phyloP scores from a whole-genome alignment of 2,113 vertebrate genomes.

The Microcebus tavaratra region DNA sequence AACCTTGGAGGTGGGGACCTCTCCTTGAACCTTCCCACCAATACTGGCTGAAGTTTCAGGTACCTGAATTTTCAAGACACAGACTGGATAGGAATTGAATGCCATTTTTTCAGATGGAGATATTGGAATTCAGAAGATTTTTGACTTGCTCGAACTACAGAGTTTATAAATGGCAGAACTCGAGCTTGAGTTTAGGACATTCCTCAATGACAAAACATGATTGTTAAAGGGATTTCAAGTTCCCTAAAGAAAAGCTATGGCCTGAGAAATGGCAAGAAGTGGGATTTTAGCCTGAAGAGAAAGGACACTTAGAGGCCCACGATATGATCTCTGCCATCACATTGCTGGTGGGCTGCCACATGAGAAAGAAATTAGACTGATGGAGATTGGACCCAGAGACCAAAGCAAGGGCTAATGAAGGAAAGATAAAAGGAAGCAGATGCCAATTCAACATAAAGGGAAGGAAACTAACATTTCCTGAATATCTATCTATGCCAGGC shows the following conservation, averaged over 20 bases:
- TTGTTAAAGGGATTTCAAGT: not conserved
- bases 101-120: not conserved
- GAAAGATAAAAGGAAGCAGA: not conserved
- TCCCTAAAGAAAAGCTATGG: not conserved
- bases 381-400: not conserved
- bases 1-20: not conserved
- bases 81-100: not conserved
- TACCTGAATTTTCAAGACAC: not conserved
- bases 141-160: not conserved
- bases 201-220: not conserved
- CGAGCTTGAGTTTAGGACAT: not conserved
- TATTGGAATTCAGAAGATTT: conserved; percentile 24
- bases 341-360: not conserved
- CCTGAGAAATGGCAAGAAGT: not conserved
- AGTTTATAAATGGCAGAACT: conserved; percentile 25
- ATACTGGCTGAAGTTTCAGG: not conserved
- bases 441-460: not conserved
- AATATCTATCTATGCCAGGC: not conserved
- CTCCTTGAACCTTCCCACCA: not conserved
- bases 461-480: conserved; percentile 13
- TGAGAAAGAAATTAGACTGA: not conserved
- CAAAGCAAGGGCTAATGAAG: not conserved
- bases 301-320: not conserved
- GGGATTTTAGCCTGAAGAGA: not conserved
- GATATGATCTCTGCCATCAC: not conserved